Base-by-base conservation (phyloP, 2,888 invertebrate genomes). In the Gandaritis pyraliata region DNA sequence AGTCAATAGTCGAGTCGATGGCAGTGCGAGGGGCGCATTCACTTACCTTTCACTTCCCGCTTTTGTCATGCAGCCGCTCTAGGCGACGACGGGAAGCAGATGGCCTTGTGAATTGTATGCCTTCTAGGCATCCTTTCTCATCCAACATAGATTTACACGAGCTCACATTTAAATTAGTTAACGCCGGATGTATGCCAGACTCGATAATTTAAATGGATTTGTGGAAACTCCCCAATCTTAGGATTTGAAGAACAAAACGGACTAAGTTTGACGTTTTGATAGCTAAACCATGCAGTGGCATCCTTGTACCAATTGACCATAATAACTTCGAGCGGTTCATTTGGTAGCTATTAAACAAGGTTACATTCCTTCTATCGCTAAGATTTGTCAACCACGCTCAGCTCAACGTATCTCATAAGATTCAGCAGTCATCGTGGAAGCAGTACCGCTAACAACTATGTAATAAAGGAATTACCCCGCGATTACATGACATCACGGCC, bases 41-140 rank as follows among this genome's bases (percentile, higher is more conserved):
- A 87, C 90, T 43, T 86, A 86, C 92, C 91, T 92, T 92, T 92
- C 92, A 92, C 92, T 92, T 91, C 92, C 92, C 89, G 88, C 88
- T 90, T 90, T 90, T 91, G 89, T 90, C 85, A 83, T 82, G 80
- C 80, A 80, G 80, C 81, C 85, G 85, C 85, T 87, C 82, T 86
- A 85, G 82, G 84, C 86, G 76, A 23, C 23, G 23, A 78, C 63
- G 64, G 87, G 87, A 88, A 87, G 88, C 89, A 83, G 85, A 83
- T 87, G 90, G 88, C 91, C 91, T 92, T 91, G 91, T 86, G 76
- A 73, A 81, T 82, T 77, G 83, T 81, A 80, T 81, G 82, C 88
- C 86, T 87, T 81, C 81, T 84, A 82, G 82, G 77, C 83, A 82
- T 85, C 86, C 88, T 85, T 88, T 87, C 85, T 73, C 85, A 85